Base-by-base conservation (phyloP, 2,113 vertebrate genomes). In the Halichoeres trimaculatus region DNA sequence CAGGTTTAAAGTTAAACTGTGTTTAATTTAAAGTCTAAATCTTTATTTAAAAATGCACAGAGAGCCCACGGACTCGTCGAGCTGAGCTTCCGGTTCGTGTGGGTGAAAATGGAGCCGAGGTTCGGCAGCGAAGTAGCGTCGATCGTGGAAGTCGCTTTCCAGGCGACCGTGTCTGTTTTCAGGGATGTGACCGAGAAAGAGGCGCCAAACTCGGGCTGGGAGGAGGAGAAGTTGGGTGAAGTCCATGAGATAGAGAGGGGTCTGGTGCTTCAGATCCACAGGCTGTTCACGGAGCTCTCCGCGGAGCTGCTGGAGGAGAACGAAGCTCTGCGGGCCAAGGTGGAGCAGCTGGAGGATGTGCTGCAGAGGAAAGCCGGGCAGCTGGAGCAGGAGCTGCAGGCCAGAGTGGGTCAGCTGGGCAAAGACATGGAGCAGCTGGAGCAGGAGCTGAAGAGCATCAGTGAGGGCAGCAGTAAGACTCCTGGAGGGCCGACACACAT, bases 291-390 rank as follows among this genome's bases (percentile, higher is more conserved):
- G 0, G 78, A 85, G 35, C 26, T 90, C 54, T 85, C 83, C 55
- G 67, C 84, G 0, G 83, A 86, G 63, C 64, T 90, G 50, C 5
- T 36, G 0, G 91, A 90, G 62, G 89, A 92, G 24, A 91, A 90
- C 72, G 88, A 89, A 59, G 77, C 83, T 76, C 54, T 92, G 65
- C 89, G 86, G 73, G 71, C 85, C 35, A 83, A 70, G 23, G 88
- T 91, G 78, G 84, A 86, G 65, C 88, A 89, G 76, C 78, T 92
- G 84, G 91, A 92, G 87, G 88, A 89, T 2, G 82, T 88, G 5
- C 51, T 92, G 71, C 83, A 91, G 81, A 74, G 62, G 74, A 91
- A 90, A 84, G 91, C 87, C 54, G 89, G 84, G 0, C 83, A 80
- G 67, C 83, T 90, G 59, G 84, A 89, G 80, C 84, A 87, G 67